Evolutionary conservation across 2,888 invertebrate species (phyloP), one percentile per base, ranked within the genome.

Genomic region (Polydrusus cervinus): DNA sequence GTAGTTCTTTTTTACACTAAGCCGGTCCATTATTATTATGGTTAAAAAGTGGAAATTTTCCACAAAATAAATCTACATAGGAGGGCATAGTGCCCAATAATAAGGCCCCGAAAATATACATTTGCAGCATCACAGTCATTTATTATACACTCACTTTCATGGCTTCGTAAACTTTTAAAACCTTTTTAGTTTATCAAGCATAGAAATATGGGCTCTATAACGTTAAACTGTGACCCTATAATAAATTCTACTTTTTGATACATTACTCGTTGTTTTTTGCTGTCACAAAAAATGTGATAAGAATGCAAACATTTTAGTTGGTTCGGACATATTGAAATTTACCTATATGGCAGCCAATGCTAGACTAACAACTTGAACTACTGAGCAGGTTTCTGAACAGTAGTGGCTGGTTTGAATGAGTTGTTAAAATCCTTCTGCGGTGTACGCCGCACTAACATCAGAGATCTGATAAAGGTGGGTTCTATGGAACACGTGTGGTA

Each of bases 201-300:
- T 13, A 13, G 45, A 45, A 13, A 45, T n/a, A 45, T 45, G 45
- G 45, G 13, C 45, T 45, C 2, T 45, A 6, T 45, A n/a, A 45
- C 45, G 6, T 45, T n/a, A 3, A 13, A n/a, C n/a, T 45, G 1
- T 45, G 8, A n/a, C 0, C n/a, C n/a, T n/a, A 6, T 45, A 7
- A 45, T 45, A 45, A 45, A 45, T 45, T n/a, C n/a, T n/a, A 45
- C 45, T n/a, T 45, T 45, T 45, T 45, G 45, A 25, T 25, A 25
- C 5, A 25, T 25, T 25, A 5, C 5, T 25, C 25, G 1, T 45
- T 45, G 45, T 45, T n/a, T 11, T 45, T 45, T n/a, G 1, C 40
- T 40, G 40, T 11, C 40, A 8, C 40, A 40, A 1, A 40, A 40
- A 40, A n/a, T n/a, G n/a, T n/a, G n/a, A n/a, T n/a, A n/a, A n/a